phyloP scores from a whole-genome alignment of 2,113 vertebrate genomes.

The Gopherus evgoodei region DNA sequence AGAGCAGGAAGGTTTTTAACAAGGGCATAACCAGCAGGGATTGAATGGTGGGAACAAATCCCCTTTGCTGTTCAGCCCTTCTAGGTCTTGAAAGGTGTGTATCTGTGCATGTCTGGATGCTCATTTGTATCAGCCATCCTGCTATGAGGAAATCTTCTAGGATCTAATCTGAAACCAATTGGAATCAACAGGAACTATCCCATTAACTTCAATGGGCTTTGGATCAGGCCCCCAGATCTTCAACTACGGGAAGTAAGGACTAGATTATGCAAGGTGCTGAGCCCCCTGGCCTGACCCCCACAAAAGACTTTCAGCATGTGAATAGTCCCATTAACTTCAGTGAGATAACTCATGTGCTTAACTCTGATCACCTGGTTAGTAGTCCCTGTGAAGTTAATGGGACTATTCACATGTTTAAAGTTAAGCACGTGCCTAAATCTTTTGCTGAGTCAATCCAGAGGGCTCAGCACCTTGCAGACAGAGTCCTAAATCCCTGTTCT shows the following conservation, averaged over 20 bases:
- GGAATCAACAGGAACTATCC: background rate
- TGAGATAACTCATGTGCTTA: background rate
- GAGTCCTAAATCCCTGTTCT: background rate
- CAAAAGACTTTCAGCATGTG: background rate
- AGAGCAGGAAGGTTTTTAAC: background rate
- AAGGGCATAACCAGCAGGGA: background rate
- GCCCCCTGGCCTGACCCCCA: background rate
- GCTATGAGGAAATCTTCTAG: background rate
- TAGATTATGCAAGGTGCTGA: background rate
- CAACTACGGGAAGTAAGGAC: background rate
- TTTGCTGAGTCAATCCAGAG: background rate
- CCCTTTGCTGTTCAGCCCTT: background rate
- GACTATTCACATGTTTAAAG: background rate
- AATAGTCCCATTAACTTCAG: background rate
- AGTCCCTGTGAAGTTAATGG: background rate
- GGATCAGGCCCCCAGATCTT: background rate
- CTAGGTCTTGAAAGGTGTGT: background rate
- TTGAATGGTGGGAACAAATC: background rate
- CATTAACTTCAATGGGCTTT: background rate
- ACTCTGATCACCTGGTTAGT: background rate
- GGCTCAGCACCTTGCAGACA: background rate
- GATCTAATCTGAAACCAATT: background rate
- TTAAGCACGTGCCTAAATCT: background rate
- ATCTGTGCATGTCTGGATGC: background rate
- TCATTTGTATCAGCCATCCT: accelerated